These are phyloP conservation scores for Stenopsyche tienmushanensis DNA, from an alignment of 1,140 invertebrate species.

Conservation along the genomic window DNA sequence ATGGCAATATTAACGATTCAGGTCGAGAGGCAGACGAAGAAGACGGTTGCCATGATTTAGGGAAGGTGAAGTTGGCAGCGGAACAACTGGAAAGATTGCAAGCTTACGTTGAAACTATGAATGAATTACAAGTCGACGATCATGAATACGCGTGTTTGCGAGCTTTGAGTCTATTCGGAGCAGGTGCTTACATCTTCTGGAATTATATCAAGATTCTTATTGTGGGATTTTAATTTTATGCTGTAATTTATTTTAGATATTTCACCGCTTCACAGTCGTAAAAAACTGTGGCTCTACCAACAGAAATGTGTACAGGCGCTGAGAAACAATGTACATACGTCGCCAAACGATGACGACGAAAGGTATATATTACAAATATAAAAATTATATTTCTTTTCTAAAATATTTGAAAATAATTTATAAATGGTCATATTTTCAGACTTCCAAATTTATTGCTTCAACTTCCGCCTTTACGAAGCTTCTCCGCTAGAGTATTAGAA, in stretches of 20 bases:
- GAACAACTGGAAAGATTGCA: conserved; percentile 81
- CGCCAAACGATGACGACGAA: conserved; percentile 32
- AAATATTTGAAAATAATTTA: neutral
- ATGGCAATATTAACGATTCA: conserved; percentile 15
- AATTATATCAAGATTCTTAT: neutral
- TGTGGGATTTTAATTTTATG: neutral
- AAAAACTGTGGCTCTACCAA: conserved; percentile 33
- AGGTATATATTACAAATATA: conserved; percentile 27
- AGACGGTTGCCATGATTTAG: conserved; percentile 19
- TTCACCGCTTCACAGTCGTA: conserved; percentile 28
- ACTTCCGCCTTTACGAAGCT: conserved; percentile 74
- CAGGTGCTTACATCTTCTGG: conserved; percentile 17
- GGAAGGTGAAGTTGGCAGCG: conserved; percentile 70
- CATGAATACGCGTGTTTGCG: conserved; percentile 91
- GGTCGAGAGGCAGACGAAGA: neutral
- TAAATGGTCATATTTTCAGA: conserved; percentile 24
- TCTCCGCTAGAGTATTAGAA: conserved; percentile 79
- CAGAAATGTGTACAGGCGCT: conserved; percentile 37
- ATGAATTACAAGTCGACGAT: conserved; percentile 73
- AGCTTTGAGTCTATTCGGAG: conserved; percentile 74
- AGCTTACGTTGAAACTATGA: conserved; percentile 77
- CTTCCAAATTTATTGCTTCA: conserved; percentile 60
- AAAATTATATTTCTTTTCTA: neutral
- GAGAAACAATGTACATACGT: conserved; percentile 31
- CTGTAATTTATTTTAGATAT: conserved; percentile 32